A percentile compares a stretch with the other conserved stretches of the same genome.
These are phyloP conservation scores for Lontra canadensis DNA, from an alignment of 2,113 vertebrate genomes.

Conservation along the genomic window DNA sequence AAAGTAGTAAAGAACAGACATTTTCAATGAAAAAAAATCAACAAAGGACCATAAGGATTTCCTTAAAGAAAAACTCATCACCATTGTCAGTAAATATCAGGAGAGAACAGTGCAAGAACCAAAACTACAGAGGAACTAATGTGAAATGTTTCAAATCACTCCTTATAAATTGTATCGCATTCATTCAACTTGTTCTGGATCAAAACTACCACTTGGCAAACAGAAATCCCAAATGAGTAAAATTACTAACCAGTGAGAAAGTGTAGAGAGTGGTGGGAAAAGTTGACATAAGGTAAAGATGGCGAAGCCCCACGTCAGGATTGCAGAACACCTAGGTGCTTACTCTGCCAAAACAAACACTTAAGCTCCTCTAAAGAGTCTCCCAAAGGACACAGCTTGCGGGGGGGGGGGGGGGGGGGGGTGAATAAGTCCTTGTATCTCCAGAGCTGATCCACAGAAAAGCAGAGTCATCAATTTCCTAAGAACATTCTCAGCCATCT, in stretches of 20 bases:
- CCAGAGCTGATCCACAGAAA: constrained; percentile 56
- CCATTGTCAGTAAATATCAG: not conserved
- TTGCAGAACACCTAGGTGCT: not conserved
- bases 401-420: too few species aligned
- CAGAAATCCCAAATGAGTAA: not conserved
- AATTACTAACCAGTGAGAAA: not conserved
- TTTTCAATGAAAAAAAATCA: constrained; percentile 42
- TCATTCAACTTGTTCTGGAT: not conserved
- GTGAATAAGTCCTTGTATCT: not conserved
- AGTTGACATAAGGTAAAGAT: not conserved
- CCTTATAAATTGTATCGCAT: not conserved
- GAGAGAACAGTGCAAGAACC: not conserved
- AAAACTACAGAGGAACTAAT: not conserved
- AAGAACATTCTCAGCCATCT: constrained; percentile 65
- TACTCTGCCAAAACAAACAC: not conserved
- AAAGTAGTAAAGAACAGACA: not conserved
- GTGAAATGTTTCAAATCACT: not conserved
- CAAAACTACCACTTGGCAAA: constrained; percentile 54
- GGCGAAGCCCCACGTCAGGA: not conserved
- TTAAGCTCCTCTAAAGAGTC: not conserved
- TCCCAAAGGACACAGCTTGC: not conserved
- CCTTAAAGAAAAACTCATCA: not conserved
- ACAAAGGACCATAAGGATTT: not conserved
- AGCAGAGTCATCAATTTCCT: constrained; percentile 72
- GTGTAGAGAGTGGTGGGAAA: not conserved